Conservation (phyloP, 2,113 vertebrate species). For the Alectura lathami region DNA sequence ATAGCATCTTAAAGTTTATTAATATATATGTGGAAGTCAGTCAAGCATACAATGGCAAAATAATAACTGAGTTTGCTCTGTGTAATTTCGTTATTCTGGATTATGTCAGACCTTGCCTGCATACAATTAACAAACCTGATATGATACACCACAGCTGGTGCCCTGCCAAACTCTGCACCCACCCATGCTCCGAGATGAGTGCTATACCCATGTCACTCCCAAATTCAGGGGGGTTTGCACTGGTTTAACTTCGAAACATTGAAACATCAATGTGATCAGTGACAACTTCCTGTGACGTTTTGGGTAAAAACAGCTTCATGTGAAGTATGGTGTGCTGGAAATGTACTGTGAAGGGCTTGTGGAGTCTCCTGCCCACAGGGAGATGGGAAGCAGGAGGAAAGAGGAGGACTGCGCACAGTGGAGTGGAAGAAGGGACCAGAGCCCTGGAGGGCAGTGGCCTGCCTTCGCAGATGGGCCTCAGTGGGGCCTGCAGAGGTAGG, state of each 20-base stretch:
- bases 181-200: neutral
- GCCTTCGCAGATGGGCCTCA: neutral
- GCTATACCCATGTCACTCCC: neutral
- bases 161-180: neutral
- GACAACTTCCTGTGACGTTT: neutral
- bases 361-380: neutral
- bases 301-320: neutral
- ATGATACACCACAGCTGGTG: neutral
- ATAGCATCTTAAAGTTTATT: neutral
- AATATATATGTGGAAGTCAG: neutral
- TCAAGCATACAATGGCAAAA: neutral
- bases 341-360: too few species aligned
- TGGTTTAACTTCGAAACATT: neutral
- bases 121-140: neutral
- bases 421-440: neutral
- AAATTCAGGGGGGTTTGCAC: rapidly evolving
- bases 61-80: neutral
- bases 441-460: rapidly evolving
- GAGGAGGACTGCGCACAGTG: neutral
- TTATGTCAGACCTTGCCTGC: neutral
- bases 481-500: neutral
- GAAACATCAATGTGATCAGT: rapidly evolving
- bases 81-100: neutral
- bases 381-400: neutral
- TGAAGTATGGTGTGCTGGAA: neutral